phyloP scores from a whole-genome alignment of 1,140 invertebrate species.

The Drosophila parabipectinata region DNA sequence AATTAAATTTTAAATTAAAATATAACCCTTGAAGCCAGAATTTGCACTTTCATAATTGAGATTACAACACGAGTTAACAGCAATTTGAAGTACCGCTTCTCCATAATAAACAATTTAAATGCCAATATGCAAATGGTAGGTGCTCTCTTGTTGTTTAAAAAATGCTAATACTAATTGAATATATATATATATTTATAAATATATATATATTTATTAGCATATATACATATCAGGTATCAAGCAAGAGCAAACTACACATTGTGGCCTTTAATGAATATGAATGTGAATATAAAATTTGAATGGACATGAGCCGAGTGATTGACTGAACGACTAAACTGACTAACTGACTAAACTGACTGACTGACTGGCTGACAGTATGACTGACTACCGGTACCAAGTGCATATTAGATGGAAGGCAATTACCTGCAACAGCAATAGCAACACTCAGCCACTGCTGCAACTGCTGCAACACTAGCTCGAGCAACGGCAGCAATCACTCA shows the following conservation, averaged over 20 bases:
- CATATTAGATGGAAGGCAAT: slow-evolving; percentile 58
- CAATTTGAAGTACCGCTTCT: slow-evolving; percentile 1
- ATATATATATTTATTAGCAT: slow-evolving; percentile 1
- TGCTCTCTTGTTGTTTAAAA: slow-evolving; percentile 29
- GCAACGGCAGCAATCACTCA: slow-evolving; percentile 30
- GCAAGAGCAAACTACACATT: background rate
- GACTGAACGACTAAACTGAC: slow-evolving; percentile 16
- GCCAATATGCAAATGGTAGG: slow-evolving; percentile 45
- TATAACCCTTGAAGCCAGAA: background rate
- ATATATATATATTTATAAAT: slow-evolving; percentile 10
- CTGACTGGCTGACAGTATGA: slow-evolving; percentile 53
- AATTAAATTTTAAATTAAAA: background rate
- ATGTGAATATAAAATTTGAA: slow-evolving; percentile 34
- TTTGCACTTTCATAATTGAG: slow-evolving; percentile 35
- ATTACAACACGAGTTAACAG: slow-evolving; percentile 50
- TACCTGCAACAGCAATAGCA: slow-evolving; percentile 28
- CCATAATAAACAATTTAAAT: slow-evolving; percentile 47
- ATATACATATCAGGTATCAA: no score
- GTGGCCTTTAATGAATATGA: slow-evolving; percentile 43
- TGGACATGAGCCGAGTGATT: slow-evolving; percentile 12
- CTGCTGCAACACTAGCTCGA: background rate
- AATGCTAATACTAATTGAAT: slow-evolving; percentile 55
- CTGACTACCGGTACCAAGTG: slow-evolving; percentile 49
- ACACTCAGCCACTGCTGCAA: slow-evolving; percentile 10
- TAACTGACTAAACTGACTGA: slow-evolving; percentile 14